Conservation (phyloP, 2,797 vertebrate genomes). For the Channa striata region DNA sequence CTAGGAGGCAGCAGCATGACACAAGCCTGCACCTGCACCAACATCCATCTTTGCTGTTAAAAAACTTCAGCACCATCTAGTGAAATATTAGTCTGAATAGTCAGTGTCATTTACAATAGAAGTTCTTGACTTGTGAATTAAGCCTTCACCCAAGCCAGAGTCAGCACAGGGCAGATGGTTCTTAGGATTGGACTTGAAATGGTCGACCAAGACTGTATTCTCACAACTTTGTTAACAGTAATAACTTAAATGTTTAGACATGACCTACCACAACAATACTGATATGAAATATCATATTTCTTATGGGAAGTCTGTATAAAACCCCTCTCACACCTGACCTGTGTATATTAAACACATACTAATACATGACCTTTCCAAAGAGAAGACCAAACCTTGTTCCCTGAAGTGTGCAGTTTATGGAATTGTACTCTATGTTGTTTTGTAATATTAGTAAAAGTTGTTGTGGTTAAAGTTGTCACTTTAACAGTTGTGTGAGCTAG, state of each 20-base stretch:
- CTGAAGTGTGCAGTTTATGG: too few relatives aligned
- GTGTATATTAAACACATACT: too few relatives aligned
- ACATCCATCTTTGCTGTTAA: background rate
- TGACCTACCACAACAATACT: background rate
- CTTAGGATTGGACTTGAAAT: background rate
- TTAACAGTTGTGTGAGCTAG: too few relatives aligned
- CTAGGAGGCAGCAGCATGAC: slow-evolving; percentile 52
- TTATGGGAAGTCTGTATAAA: background rate
- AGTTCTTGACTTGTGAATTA: background rate
- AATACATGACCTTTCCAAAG: too few relatives aligned
- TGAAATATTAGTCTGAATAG: background rate
- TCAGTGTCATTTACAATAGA: background rate
- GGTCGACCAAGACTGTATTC: background rate
- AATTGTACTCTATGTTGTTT: too few relatives aligned
- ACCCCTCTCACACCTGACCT: background rate
- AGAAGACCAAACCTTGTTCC: too few relatives aligned
- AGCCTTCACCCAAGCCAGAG: background rate
- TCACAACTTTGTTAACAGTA: background rate
- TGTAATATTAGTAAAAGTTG: too few relatives aligned
- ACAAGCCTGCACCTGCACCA: background rate
- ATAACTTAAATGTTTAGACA: background rate
- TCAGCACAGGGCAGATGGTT: background rate
- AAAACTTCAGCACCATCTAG: slow-evolving; percentile 16
- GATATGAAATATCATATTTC: slow-evolving; percentile 1
- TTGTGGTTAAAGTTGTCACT: too few relatives aligned